Evolutionary conservation across 2,113 vertebrate species (phyloP).

Genomic region (Cephalopholis sonnerati): DNA sequence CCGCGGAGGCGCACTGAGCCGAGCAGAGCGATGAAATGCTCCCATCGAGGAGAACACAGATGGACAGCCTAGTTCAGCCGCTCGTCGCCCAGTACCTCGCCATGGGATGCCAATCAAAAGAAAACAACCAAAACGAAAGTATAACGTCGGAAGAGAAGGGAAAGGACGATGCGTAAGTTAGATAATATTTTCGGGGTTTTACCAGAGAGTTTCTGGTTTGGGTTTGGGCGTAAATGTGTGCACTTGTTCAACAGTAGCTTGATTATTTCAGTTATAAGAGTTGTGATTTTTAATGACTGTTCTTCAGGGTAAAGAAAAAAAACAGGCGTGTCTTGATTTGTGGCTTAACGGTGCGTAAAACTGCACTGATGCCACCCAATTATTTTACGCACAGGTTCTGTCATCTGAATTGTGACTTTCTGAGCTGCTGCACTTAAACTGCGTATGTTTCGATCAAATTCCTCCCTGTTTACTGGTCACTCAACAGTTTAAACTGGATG

Average conservation of each 20-base stretch:
- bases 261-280: no score
- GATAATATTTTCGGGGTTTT: not conserved
- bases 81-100: slow-evolving; percentile 85
- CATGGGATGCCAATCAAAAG: slow-evolving; percentile 83
- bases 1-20: slow-evolving; percentile 67
- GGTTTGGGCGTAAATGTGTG: not conserved
- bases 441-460: not conserved
- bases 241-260: not conserved
- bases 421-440: not conserved
- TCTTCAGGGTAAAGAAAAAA: no score
- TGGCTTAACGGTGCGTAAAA: not conserved
- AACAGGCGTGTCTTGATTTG: not conserved
- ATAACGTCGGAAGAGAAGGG: slow-evolving; percentile 69
- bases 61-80: slow-evolving; percentile 85
- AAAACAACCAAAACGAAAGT: slow-evolving; percentile 74
- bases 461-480: slow-evolving; percentile 54
- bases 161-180: slow-evolving; percentile 81
- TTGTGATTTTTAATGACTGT: not conserved
- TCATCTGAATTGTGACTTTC: not conserved
- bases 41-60: slow-evolving; percentile 78
- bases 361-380: not conserved
- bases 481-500: slow-evolving; percentile 56
- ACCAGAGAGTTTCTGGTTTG: not conserved
- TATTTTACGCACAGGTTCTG: slow-evolving; percentile 41
- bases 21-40: slow-evolving; percentile 76